A percentile compares a stretch with the other conserved stretches of the same genome.
These are phyloP conservation scores for Pteronura brasiliensis DNA, from an alignment of 2,113 vertebrate species.

Conservation along the genomic window DNA sequence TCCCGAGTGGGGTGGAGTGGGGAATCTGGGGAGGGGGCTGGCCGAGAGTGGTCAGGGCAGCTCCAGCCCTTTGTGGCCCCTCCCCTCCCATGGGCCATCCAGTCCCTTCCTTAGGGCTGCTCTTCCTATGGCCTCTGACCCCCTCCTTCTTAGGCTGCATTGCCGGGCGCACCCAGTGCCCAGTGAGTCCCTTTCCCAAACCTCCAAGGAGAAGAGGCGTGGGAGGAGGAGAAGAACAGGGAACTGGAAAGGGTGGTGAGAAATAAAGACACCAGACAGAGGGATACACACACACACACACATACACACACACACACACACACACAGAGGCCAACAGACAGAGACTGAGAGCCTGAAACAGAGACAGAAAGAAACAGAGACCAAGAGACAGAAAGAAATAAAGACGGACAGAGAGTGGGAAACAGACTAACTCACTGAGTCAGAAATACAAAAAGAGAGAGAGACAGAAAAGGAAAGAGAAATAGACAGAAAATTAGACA, in stretches of 20 bases:
- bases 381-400: background rate
- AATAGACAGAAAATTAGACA: background rate
- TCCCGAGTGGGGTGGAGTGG: background rate
- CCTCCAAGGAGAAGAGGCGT: conserved; percentile 39
- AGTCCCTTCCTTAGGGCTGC: conserved; percentile 25
- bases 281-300: background rate
- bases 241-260: background rate
- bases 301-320: background rate
- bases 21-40: conserved; percentile 35
- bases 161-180: background rate
- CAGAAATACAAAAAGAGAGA: background rate
- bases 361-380: background rate
- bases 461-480: background rate
- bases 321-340: background rate
- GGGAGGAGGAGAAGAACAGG: conserved; percentile 23
- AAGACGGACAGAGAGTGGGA: background rate
- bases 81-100: conserved; percentile 28
- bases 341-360: background rate
- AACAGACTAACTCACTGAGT: background rate
- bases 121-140: conserved; percentile 63
- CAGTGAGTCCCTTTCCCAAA: conserved; percentile 51
- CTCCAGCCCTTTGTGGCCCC: background rate
- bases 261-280: conserved; percentile 11
- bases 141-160: background rate
- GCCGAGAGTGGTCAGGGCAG: background rate